Evolutionary conservation across 2,888 invertebrate genomes (phyloP), one percentile per base, ranked within the genome.

Genomic region (Strigamia transsilvanica): DNA sequence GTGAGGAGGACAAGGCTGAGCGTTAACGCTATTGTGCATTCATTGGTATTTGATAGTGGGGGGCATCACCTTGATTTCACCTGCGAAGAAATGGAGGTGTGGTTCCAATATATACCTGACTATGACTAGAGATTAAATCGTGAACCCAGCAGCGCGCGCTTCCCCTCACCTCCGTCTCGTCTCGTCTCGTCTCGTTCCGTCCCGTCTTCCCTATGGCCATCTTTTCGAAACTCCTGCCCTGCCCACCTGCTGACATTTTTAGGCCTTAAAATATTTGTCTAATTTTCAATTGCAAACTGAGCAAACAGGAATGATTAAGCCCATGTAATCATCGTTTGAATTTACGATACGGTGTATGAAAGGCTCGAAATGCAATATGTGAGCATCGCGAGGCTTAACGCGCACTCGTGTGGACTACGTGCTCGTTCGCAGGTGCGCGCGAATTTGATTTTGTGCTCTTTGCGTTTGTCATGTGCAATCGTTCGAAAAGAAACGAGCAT

Each of bases 1-100:
- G 51, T 3, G 51, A 51, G 51, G 51, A 66, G 61, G 61, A 66
- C 61, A 66, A 66, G 61, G 61, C 12, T 66, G 61, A 66, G 23
- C 21, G 61, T 66, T 66, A 66, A 66, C 61, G 18, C 61, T 66
- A 66, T 66, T 66, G 61, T 21, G 61, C 61, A 21, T 66, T 66
- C 61, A 66, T 66, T 21, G 61, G 10, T 12, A 12, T 66, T 66
- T 21, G 61, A 66, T 66, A 21, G 61, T 66, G 23, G 61, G 61
- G 61, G 61, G 61, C 61, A 66, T 66, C 61, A 66, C 61, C 61
- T 66, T 66, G 61, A 66, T 66, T 66, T 66, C 61, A 66, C 61
- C 61, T 7, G 61, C 18, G 46, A 46, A 46, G 46, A 46, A n/a
- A 15, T 13, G 46, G 46, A 66, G 61, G 61, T 66, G 61, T 66